phyloP scores from a whole-genome alignment of 2,113 vertebrate genomes.

The Daphoenositta chrysoptera region DNA sequence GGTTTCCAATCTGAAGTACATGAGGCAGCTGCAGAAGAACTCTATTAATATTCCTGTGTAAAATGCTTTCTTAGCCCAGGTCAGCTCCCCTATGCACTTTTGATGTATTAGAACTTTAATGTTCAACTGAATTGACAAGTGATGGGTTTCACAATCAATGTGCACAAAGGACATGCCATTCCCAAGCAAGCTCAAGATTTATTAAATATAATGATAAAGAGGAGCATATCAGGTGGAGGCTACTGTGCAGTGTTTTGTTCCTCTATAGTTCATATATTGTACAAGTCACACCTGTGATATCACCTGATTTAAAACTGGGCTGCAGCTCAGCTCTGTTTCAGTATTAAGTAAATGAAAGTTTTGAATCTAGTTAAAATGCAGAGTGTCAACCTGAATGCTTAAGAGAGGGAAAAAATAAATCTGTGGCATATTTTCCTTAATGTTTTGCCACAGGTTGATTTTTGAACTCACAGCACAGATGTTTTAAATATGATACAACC shows the following conservation, averaged over 20 bases:
- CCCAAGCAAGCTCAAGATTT: slow-evolving; percentile 23
- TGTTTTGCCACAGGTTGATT: slow-evolving; percentile 52
- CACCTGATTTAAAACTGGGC: background rate
- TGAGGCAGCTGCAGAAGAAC: slow-evolving; percentile 32
- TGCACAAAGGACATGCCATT: slow-evolving; percentile 11
- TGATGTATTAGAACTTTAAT: slow-evolving; percentile 51
- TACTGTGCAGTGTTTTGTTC: background rate
- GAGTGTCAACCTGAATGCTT: slow-evolving; percentile 22
- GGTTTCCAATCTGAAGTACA: slow-evolving; percentile 58
- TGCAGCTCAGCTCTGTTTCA: background rate
- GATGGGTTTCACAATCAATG: slow-evolving; percentile 45
- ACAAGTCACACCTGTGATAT: background rate
- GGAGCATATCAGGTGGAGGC: background rate
- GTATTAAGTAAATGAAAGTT: slow-evolving; percentile 37
- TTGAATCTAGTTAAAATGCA: slow-evolving; percentile 8
- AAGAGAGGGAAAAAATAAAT: slow-evolving; percentile 45
- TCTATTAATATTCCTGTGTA: slow-evolving; percentile 45
- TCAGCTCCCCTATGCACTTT: slow-evolving; percentile 60
- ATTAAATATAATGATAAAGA: slow-evolving; percentile 33
- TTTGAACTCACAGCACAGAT: slow-evolving; percentile 50
- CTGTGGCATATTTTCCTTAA: slow-evolving; percentile 46
- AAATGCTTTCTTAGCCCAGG: slow-evolving; percentile 54
- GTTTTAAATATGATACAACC: slow-evolving; percentile 58
- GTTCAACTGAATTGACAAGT: slow-evolving; percentile 50
- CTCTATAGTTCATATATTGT: background rate